Evolutionary conservation across 2,888 invertebrate genomes (phyloP).

Genomic region (Bombylius major): DNA sequence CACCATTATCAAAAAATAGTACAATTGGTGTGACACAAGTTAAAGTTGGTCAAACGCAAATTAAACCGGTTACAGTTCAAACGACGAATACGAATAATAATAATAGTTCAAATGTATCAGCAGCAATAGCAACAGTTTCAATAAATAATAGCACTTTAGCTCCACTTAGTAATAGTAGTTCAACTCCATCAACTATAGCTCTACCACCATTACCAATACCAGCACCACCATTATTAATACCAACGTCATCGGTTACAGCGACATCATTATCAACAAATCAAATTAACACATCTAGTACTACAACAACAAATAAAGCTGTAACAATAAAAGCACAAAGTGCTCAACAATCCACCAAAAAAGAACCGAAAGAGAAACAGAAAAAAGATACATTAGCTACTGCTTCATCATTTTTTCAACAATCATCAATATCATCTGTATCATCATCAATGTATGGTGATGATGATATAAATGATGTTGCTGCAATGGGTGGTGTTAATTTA

Average conservation of each 20-base stretch:
- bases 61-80: conserved; percentile 27
- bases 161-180: not conserved
- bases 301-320: conserved; percentile 17
- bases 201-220: conserved; percentile 17
- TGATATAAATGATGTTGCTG: conserved; percentile 96
- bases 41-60: conserved; percentile 37
- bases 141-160: not conserved
- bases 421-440: conserved; percentile 33
- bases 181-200: conserved; percentile 6
- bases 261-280: conserved; percentile 16
- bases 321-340: conserved; percentile 34
- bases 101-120: not conserved
- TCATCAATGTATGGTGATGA: conserved; percentile 63
- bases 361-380: conserved; percentile 67
- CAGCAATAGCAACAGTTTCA: not conserved
- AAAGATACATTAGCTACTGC: conserved; percentile 39
- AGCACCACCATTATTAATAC: conserved; percentile 25
- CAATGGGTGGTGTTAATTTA: conserved; percentile 97
- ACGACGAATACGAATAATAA: not conserved
- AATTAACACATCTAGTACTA: conserved; percentile 16
- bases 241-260: conserved; percentile 1
- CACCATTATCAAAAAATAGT: conserved; percentile 17
- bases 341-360: conserved; percentile 38
- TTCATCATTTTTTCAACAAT: conserved; percentile 41
- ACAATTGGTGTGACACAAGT: conserved; percentile 24